Conservation (phyloP, 2,113 vertebrate species). For the Ginglymostoma cirratum region DNA sequence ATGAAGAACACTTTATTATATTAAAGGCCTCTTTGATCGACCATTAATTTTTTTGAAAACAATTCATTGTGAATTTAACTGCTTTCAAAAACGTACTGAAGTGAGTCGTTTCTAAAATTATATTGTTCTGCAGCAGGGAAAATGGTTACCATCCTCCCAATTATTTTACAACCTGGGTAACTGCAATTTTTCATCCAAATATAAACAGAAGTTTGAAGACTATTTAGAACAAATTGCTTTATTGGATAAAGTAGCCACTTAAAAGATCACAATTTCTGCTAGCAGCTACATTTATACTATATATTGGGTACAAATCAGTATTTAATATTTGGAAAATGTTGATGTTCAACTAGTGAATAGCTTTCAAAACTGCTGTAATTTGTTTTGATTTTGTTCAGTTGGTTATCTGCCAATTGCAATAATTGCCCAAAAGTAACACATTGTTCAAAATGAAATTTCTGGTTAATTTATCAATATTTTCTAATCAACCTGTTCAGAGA, state of each 20-base stretch:
- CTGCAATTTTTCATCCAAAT: not conserved
- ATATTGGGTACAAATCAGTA: not conserved
- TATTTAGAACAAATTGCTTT: not conserved
- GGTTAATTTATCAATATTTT: not conserved
- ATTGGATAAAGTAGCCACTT: not conserved
- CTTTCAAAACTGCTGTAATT: conserved; percentile 5
- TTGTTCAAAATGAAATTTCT: not conserved
- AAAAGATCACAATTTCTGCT: not conserved
- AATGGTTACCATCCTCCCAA: not conserved
- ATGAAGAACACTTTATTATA: not conserved
- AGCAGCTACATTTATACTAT: not conserved
- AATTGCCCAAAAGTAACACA: not conserved
- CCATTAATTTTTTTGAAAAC: not conserved
- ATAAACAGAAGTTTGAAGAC: too few species aligned
- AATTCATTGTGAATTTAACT: not conserved
- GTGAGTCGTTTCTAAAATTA: not conserved
- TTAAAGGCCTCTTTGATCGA: conserved; percentile 7
- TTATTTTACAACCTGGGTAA: not conserved
- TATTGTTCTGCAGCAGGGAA: not conserved
- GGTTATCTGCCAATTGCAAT: not conserved
- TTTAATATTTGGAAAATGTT: not conserved
- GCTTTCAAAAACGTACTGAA: not conserved
- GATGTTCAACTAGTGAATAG: not conserved
- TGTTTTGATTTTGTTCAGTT: not conserved
- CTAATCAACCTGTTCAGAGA: too few species aligned